These are phyloP conservation scores for Alligator mississippiensis DNA, from an alignment of 2,113 vertebrate species.

Conservation along the genomic window DNA sequence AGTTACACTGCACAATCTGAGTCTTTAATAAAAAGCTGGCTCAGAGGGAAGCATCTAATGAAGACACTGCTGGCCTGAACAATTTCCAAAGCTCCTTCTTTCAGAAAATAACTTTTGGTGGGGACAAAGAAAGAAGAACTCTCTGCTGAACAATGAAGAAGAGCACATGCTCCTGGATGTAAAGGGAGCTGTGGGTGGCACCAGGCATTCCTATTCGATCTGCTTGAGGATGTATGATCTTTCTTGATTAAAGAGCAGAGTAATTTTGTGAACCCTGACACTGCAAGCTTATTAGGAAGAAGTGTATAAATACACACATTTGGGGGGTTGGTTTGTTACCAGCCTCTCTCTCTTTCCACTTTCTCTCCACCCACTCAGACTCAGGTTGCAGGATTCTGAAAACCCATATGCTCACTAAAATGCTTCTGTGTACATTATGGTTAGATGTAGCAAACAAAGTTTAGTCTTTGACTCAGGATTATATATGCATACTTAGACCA, in stretches of 20 bases:
- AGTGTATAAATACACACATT: neutral
- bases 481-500: neutral
- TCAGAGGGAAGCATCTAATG: neutral
- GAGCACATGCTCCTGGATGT: neutral
- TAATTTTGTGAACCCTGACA: neutral
- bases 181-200: neutral
- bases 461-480: neutral
- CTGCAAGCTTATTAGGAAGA: neutral
- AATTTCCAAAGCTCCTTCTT: neutral
- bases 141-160: neutral
- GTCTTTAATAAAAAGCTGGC: neutral
- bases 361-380: fast-evolving
- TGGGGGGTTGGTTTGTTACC: neutral
- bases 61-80: neutral
- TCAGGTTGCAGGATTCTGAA: neutral
- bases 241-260: neutral
- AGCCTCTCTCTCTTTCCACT: neutral
- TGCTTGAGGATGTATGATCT: neutral
- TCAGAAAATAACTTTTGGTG: neutral
- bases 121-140: neutral
- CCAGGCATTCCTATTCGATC: neutral
- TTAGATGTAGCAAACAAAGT: neutral
- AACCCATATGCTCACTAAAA: neutral
- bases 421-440: neutral
- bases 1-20: neutral